These are phyloP conservation scores for Sminthurides aquaticus DNA, from an alignment of 2,888 invertebrate genomes.

Conservation along the genomic window DNA sequence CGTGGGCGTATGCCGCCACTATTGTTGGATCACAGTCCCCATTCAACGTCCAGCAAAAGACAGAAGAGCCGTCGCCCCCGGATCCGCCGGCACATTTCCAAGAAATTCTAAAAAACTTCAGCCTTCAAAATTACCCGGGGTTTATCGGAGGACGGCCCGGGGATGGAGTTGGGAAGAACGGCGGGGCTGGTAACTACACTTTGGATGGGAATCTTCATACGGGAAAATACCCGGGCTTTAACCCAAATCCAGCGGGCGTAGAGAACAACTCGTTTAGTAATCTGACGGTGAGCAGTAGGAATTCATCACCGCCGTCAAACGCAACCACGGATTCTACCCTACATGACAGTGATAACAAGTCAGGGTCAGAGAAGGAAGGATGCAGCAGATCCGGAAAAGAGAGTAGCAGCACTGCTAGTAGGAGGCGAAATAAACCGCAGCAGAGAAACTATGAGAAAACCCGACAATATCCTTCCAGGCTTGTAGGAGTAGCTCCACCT, in stretches of 20 bases:
- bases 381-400: no score
- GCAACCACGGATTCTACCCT: constrained; percentile 2
- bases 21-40: neutral
- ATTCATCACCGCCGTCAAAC: neutral
- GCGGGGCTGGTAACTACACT: neutral
- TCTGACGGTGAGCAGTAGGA: neutral
- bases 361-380: neutral
- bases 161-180: neutral
- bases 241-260: neutral
- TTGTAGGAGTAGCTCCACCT: no score
- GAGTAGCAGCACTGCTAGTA: neutral
- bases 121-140: neutral
- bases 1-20: neutral
- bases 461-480: neutral
- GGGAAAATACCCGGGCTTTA: neutral
- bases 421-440: neutral
- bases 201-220: neutral
- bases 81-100: constrained; percentile 11
- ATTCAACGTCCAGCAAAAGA: neutral
- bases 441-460: neutral
- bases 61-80: neutral
- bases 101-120: constrained; percentile 8
- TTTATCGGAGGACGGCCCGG: neutral
- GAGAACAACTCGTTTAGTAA: neutral
- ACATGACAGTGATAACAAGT: constrained; percentile 1